A percentile compares a stretch with the other conserved stretches of the same genome.
phyloP scores from a whole-genome alignment of 2,113 vertebrate species.

The Vombatus ursinus region DNA sequence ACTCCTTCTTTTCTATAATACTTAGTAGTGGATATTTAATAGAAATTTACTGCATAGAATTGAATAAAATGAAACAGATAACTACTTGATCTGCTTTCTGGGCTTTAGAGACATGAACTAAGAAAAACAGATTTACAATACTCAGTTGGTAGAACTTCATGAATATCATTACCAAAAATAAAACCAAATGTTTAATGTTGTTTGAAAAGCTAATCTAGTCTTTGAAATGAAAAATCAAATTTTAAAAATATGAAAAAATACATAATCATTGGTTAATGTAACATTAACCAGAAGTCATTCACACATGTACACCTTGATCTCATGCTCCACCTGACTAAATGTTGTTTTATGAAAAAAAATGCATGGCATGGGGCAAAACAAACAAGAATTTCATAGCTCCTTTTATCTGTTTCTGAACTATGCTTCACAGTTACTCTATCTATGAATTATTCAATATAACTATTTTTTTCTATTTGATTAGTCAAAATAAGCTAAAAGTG shows the following conservation, averaged over 20 bases:
- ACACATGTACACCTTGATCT: neutral
- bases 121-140: neutral
- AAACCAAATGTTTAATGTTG: neutral
- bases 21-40: too few relatives aligned
- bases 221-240: conserved; percentile 11
- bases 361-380: neutral
- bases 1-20: too few relatives aligned
- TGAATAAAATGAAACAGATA: neutral
- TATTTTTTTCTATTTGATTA: conserved; percentile 67
- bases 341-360: neutral
- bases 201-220: neutral
- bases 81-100: neutral
- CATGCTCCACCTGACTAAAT: neutral
- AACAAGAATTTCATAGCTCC: neutral
- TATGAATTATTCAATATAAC: conserved; percentile 69
- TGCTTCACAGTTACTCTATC: neutral
- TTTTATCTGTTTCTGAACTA: conserved; percentile 60
- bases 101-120: neutral
- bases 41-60: too few relatives aligned
- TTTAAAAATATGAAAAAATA: neutral
- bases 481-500: conserved; percentile 53
- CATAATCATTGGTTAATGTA: too few relatives aligned
- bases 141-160: neutral
- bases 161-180: conserved; percentile 9
- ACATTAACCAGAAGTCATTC: neutral